Evolutionary conservation across 2,888 invertebrate genomes (phyloP), one percentile per base, ranked within the genome.

Genomic region (Lepidocyrtinus sp.): DNA sequence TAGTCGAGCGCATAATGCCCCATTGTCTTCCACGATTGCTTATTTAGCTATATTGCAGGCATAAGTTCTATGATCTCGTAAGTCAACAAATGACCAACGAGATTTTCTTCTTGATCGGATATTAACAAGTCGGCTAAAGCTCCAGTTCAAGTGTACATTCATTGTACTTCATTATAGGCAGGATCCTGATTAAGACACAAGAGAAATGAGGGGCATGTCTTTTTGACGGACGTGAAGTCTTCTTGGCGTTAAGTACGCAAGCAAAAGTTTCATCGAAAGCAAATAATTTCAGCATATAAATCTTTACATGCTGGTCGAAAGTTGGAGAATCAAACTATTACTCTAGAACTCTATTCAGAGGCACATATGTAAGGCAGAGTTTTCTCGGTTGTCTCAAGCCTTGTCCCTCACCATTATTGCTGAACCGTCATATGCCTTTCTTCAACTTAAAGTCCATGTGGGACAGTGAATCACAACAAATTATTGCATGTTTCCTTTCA

Each of bases 401-500:
- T 62, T 64, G 26, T 26, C 21, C 73, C 50, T 50, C 17, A 50
- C 50, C 5, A 50, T 50, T n/a, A 50, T 50, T 17, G 12, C 15
- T 15, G n/a, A 50, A 17, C 12, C 50, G 50, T 50, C 50, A 50
- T 50, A 50, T 50, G 50, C 50, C 50, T 50, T 50, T 50, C 50
- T 50, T 50, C 5, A 12, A 50, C 50, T 65, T 26, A 64, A 65
- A 19, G 50, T 21, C 72, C 72, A 72, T 72, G 72, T 72, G 62
- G 72, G 72, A 72, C 72, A 72, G 63, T 72, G 63, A 72, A 72
- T 72, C 72, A 72, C 72, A 72, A 72, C 72, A 72, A 72, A 72
- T 72, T 72, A 72, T 64, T 63, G 64, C 72, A 72, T 72, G 50
- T 46, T 72, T 63, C 71, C 71, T 62, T 71, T 71, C 71, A 71